Evolutionary conservation across 2,797 vertebrate species (phyloP).

Genomic region (Pipistrellus pipistrellus): DNA sequence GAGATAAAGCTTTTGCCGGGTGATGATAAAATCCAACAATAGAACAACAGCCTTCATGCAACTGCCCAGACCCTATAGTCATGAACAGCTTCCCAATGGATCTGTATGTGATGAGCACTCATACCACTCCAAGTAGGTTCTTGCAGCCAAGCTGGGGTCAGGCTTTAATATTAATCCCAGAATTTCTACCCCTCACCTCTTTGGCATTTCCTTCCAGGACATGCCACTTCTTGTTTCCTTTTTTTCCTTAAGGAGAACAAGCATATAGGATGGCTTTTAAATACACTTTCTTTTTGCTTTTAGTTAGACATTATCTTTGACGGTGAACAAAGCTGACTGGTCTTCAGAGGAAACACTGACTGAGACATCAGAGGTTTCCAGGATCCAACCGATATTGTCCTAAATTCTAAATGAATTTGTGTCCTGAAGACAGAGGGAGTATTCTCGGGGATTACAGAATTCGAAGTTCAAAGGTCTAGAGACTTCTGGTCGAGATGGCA

Average conservation of each 20-base stretch:
- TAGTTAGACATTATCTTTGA: neutral
- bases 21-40: conserved; percentile 82
- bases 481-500: neutral
- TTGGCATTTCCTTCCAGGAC: conserved; percentile 52
- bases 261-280: conserved; percentile 61
- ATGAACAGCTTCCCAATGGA: conserved; percentile 81
- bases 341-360: neutral
- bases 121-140: conserved; percentile 67
- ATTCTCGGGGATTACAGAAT: neutral
- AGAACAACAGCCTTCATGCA: conserved; percentile 83
- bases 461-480: neutral
- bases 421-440: neutral
- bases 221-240: neutral
- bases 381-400: neutral
- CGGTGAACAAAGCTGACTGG: neutral
- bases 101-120: conserved; percentile 78
- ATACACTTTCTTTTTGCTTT: conserved; percentile 21
- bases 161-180: conserved; percentile 73
- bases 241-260: neutral
- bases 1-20: conserved; percentile 80
- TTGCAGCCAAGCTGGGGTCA: conserved; percentile 70
- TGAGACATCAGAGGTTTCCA: neutral
- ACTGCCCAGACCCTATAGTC: conserved; percentile 81
- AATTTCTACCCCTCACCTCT: conserved; percentile 57
- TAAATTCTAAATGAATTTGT: neutral